Percentiles rank a stretch among this genome's conserved stretches.
Conservation (phyloP, 2,888 invertebrate species). For the Hirtodrosophila alboralis region DNA sequence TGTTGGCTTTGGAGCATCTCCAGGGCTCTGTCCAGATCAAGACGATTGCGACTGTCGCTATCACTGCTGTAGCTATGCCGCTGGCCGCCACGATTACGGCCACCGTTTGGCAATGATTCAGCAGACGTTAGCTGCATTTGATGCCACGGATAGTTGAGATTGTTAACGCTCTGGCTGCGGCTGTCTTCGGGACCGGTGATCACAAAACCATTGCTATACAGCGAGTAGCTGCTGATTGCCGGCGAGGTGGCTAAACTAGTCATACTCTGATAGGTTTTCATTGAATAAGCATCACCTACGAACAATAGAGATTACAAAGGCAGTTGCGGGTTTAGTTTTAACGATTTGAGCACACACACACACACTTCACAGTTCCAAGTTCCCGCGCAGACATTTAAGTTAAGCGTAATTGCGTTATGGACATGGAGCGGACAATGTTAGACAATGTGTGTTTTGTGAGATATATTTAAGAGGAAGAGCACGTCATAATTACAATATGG, state of each 20-base stretch:
- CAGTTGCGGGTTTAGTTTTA: conserved; percentile 33
- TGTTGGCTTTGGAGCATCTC: conserved; percentile 61
- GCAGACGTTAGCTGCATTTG: conserved; percentile 33
- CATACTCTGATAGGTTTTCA: conserved; percentile 84
- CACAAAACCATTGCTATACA: conserved; percentile 83
- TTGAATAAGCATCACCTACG: conserved; percentile 84
- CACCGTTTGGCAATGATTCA: conserved; percentile 27
- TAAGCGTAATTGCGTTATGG: conserved; percentile 40
- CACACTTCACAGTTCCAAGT: conserved; percentile 24
- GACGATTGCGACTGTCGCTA: conserved; percentile 65
- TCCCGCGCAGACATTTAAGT: conserved; percentile 38
- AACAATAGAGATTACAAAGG: conserved; percentile 53
- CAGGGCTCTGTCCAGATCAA: conserved; percentile 66
- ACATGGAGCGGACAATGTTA: conserved; percentile 64
- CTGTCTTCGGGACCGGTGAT: conserved; percentile 66
- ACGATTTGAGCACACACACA: conserved; percentile 21
- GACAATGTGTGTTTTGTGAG: conserved; percentile 50
- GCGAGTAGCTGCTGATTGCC: conserved; percentile 83
- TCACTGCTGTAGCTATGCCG: conserved; percentile 68
- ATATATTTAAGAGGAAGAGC: conserved; percentile 6
- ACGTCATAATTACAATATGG: conserved; percentile 29
- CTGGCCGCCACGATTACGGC: conserved; percentile 14
- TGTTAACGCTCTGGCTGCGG: conserved; percentile 70
- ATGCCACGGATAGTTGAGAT: conserved; percentile 60
- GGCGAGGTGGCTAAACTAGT: conserved; percentile 84